These are phyloP conservation scores for Hipposideros larvatus DNA, from an alignment of 2,797 vertebrate genomes.

Conservation along the genomic window DNA sequence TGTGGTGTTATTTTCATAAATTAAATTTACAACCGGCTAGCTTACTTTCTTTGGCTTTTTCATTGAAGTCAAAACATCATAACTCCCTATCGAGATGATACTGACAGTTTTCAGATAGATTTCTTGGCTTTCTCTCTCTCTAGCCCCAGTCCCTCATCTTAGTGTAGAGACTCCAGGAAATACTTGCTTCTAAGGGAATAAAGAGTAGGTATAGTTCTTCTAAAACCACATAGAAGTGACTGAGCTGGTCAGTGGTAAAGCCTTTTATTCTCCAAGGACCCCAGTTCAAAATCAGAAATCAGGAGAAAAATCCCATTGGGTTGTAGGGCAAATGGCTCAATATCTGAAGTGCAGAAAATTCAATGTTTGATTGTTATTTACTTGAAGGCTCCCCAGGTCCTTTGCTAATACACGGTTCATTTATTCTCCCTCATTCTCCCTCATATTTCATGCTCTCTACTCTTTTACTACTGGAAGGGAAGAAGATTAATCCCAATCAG, in stretches of 20 bases:
- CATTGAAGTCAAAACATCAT: constrained; percentile 64
- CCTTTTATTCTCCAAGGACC: constrained; percentile 8
- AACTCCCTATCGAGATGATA: background rate
- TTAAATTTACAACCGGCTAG: constrained; percentile 80
- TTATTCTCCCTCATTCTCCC: background rate
- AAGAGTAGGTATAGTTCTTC: background rate
- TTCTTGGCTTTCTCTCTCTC: background rate
- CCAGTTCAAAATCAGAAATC: constrained; percentile 27
- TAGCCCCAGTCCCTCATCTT: background rate
- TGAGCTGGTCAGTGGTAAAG: background rate
- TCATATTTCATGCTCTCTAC: background rate
- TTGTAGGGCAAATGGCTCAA: background rate
- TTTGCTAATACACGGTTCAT: background rate
- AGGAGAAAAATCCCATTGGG: background rate
- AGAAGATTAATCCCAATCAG: background rate
- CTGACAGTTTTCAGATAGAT: constrained; percentile 40
- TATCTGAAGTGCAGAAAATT: constrained; percentile 43
- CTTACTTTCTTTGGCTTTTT: constrained; percentile 58
- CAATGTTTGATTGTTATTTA: background rate
- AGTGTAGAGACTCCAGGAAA: background rate
- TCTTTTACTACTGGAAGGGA: background rate
- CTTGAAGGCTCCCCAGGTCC: background rate
- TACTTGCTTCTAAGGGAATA: background rate
- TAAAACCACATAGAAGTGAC: background rate
- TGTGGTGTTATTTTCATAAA: constrained; percentile 75